phyloP scores from a whole-genome alignment of 2,797 vertebrate genomes.

The Cygnus olor region DNA sequence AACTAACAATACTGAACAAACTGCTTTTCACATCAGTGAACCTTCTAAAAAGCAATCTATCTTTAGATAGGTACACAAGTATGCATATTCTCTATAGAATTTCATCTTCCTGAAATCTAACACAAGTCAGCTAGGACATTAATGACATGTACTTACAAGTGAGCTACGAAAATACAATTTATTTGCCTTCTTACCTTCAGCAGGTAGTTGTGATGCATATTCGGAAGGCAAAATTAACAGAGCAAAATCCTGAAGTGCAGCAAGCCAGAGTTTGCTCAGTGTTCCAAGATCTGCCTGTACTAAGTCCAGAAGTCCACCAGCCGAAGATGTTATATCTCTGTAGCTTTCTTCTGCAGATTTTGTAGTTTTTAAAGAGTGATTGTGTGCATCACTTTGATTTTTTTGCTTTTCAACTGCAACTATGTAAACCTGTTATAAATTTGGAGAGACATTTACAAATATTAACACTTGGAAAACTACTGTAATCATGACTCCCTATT shows the following conservation, averaged over 20 bases:
- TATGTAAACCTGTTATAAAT: constrained; percentile 87
- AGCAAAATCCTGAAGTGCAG: constrained; percentile 90
- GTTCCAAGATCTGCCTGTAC: constrained; percentile 87
- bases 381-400: constrained; percentile 59
- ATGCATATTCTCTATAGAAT: not conserved
- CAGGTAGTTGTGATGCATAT: constrained; percentile 82
- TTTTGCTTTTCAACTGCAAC: constrained; percentile 86
- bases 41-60: not conserved
- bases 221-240: constrained; percentile 87
- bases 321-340: constrained; percentile 28
- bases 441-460: constrained; percentile 17
- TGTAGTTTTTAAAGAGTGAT: constrained; percentile 56
- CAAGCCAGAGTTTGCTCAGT: constrained; percentile 91
- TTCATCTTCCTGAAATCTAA: not conserved
- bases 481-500: not conserved
- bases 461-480: not conserved
- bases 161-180: not conserved
- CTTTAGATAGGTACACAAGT: not conserved
- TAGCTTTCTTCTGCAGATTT: constrained; percentile 48
- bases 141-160: not conserved
- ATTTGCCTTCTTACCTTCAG: constrained; percentile 80
- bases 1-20: not conserved
- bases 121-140: not conserved
- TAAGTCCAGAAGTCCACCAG: constrained; percentile 83
- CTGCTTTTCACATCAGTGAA: not conserved